phyloP scores from a whole-genome alignment of 2,797 vertebrate genomes.

The Enteromius anoplus region DNA sequence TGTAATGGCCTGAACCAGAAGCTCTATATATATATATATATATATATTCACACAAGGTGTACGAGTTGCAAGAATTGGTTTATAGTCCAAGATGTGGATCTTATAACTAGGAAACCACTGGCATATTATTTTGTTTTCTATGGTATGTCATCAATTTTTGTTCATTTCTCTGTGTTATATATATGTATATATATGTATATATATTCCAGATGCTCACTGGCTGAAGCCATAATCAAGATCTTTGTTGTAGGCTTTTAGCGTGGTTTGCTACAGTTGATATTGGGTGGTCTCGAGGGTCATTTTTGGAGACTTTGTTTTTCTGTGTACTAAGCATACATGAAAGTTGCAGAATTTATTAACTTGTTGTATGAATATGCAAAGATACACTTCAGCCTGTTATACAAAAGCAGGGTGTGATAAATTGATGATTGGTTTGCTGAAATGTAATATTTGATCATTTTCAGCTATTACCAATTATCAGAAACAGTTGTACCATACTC shows the following conservation, averaged over 20 bases:
- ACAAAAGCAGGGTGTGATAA: conserved; percentile 23
- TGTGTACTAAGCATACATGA: not conserved
- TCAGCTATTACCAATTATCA: conserved; percentile 28
- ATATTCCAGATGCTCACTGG: conserved; percentile 62
- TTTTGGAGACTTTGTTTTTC: conserved; percentile 21
- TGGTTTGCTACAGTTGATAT: conserved; percentile 29
- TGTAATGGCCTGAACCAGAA: conserved; percentile 15
- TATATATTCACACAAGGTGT: not conserved
- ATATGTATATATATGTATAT: not conserved
- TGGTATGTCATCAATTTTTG: conserved; percentile 45
- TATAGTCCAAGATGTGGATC: not conserved
- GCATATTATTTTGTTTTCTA: conserved; percentile 59
- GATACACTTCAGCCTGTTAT: conserved; percentile 6
- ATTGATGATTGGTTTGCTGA: conserved; percentile 1
- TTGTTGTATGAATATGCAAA: conserved; percentile 43
- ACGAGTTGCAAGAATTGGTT: not conserved
- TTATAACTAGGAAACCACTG: conserved; percentile 62
- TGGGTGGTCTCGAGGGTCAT: conserved; percentile 46
- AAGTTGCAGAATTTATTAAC: conserved; percentile 19
- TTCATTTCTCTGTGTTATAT: conserved; percentile 54
- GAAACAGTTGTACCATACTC: conserved; percentile 22
- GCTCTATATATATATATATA: too few species aligned
- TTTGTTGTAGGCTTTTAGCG: conserved; percentile 43
- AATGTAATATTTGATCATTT: conserved; percentile 10
- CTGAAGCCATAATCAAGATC: conserved; percentile 59